Conservation (phyloP, 2,113 vertebrate species). For the Hypocryptadius cinnamomeus region DNA sequence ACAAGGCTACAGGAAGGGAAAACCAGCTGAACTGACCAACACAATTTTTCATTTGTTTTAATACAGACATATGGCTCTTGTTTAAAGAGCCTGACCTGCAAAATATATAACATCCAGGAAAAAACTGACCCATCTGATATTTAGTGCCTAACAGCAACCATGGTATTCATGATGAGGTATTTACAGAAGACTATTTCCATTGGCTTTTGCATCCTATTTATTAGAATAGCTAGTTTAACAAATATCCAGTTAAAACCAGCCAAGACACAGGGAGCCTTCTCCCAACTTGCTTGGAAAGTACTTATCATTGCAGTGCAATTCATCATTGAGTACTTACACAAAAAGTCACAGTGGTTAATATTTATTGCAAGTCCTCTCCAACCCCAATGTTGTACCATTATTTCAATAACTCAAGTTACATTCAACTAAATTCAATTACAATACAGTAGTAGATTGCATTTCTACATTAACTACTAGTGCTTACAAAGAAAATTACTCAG, state of each 20-base stretch:
- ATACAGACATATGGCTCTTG: rapidly evolving
- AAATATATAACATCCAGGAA: rapidly evolving
- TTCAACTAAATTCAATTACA: neutral
- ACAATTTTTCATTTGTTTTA: neutral
- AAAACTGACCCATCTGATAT: neutral
- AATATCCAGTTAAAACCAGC: neutral
- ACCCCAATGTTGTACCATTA: neutral
- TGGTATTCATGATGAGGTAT: neutral
- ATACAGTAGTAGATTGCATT: neutral
- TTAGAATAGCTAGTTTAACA: neutral
- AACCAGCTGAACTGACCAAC: neutral
- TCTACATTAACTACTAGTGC: neutral
- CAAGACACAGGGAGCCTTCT: neutral
- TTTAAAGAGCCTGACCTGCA: neutral
- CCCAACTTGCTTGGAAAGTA: neutral
- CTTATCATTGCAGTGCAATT: neutral
- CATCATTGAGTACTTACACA: neutral
- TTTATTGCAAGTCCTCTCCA: neutral
- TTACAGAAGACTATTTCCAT: neutral
- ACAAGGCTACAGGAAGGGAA: neutral
- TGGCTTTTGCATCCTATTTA: neutral
- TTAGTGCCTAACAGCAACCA: neutral
- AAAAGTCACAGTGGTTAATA: neutral
- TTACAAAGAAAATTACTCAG: neutral
- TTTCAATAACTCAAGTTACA: neutral